Base-by-base conservation (phyloP, 2,888 invertebrate species). In the Ditula angustiorana region DNA sequence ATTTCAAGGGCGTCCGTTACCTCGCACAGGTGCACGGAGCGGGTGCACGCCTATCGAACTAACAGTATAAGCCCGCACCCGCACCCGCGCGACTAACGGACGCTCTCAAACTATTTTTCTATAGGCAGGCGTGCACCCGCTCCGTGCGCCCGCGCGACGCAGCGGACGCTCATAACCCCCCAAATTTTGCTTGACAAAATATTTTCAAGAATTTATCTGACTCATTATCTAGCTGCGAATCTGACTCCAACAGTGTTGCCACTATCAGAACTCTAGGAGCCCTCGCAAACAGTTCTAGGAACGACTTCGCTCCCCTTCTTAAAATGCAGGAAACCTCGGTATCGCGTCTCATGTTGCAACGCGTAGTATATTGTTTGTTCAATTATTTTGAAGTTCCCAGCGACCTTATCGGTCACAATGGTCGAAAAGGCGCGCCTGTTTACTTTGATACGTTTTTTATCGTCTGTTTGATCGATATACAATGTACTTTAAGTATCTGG, bases 381-480 rank as follows among this genome's bases (percentile, higher is more conserved):
- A 50, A 56, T 62, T 56, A 62, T 62, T 62, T 62, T 41, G 30
- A 61, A 50, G 57, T 61, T 66, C 62, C 61, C 66, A 57, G 46
- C 47, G 47, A 13, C 11, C 57, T 62, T 66, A 66, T 66, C 66
- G 66, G 66, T 66, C 66, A 66, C 49, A 66, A 56, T 50, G 56
- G 21, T 11, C 46, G 47, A 24, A 35, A 30, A 21, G 49, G 37
- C 21, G 61, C 62, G 62, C 52, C 58, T 66, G 46, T 66, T 66
- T 61, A 30, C 24, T 16, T 28, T 44, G 44, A 52, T 52, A 57
- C 24, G 35, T 13, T 24, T 60, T 57, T 62, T 61, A 61, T 66
- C 61, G 52, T 50, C 41, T 60, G 16, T 63, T 61, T 61, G 61
- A 57, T 60, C 61, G 66, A 52, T 50, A 66, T 58, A 66, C 61